Percentiles rank a stretch among this genome's conserved stretches.
Evolutionary conservation across 2,888 invertebrate genomes (phyloP).

Genomic region (Ormyrus nitidulus): DNA sequence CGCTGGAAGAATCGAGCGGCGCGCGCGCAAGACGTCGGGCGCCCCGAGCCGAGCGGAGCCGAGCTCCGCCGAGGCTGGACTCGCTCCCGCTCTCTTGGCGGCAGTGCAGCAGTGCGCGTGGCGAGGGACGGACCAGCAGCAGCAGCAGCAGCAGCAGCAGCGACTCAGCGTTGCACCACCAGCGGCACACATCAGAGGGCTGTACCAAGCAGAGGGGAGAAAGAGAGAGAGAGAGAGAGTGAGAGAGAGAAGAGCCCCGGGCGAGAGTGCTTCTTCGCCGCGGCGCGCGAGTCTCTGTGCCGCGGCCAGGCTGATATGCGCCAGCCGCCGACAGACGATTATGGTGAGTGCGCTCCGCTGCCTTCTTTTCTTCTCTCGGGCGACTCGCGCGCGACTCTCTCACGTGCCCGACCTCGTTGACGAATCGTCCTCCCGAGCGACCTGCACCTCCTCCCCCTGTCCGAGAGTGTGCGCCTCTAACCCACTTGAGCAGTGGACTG

Average conservation of each 20-base stretch:
- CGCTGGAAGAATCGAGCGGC: not conserved
- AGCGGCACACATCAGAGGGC: no score
- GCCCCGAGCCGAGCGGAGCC: not conserved
- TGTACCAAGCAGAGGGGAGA: no score
- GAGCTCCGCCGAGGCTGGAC: conserved; percentile 28
- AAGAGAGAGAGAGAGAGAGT: no score
- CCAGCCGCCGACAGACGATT: conserved; percentile 67
- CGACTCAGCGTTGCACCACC: no score
- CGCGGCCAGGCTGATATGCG: conserved; percentile 66
- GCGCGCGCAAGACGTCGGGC: not conserved
- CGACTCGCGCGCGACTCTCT: no score
- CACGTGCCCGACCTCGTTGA: no score
- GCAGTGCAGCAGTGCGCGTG: conserved; percentile 53
- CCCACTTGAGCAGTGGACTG: no score
- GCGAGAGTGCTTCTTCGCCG: not conserved
- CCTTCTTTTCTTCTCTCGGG: no score
- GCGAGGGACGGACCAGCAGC: conserved; percentile 49
- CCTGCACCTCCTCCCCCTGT: no score
- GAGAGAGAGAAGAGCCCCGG: conserved; percentile 10
- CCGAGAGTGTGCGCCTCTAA: no score
- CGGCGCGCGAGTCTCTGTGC: conserved; percentile 13
- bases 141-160: no score
- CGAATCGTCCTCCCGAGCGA: no score
- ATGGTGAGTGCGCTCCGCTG: conserved; percentile 63
- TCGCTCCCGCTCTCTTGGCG: not conserved